Percentiles rank a stretch among this genome's conserved stretches.
Evolutionary conservation across 2,888 invertebrate species (phyloP).

Genomic region (Chloromyia formosa): DNA sequence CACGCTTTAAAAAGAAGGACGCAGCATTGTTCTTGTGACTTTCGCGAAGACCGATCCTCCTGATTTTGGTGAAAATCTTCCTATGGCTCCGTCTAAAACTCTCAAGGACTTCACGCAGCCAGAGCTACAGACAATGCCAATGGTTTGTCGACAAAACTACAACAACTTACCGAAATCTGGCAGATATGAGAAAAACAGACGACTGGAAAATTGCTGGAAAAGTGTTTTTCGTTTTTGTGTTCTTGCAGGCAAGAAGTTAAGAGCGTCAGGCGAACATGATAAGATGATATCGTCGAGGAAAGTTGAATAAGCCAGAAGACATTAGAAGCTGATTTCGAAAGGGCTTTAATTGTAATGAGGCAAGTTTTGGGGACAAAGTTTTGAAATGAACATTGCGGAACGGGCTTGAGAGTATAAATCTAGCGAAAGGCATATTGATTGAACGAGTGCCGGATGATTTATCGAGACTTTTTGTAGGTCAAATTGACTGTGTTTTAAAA

Average conservation of each 20-base stretch:
- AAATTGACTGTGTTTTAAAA: too few relatives aligned
- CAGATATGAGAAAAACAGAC: slow-evolving; percentile 5
- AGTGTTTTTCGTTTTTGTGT: not conserved
- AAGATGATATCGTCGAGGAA: not conserved
- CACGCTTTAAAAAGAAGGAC: not conserved
- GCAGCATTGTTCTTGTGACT: not conserved
- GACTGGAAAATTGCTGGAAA: slow-evolving; percentile 26
- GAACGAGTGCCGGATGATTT: too few relatives aligned
- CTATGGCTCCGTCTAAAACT: not conserved
- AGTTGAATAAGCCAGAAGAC: not conserved
- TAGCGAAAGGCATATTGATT: not conserved
- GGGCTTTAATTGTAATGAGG: not conserved
- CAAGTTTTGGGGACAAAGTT: not conserved
- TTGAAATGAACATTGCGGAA: slow-evolving; percentile 5
- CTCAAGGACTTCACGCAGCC: not conserved
- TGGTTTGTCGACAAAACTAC: not conserved
- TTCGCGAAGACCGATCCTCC: not conserved
- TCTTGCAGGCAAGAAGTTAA: not conserved
- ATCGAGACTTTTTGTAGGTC: too few relatives aligned
- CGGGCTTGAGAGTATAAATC: not conserved
- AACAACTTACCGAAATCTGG: slow-evolving; percentile 9
- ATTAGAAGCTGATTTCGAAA: not conserved
- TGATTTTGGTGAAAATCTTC: not conserved
- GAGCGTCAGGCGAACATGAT: not conserved
- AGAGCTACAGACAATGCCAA: not conserved